Evolutionary conservation across 1,140 invertebrate genomes (phyloP).

Genomic region (Procambarus clarkii): DNA sequence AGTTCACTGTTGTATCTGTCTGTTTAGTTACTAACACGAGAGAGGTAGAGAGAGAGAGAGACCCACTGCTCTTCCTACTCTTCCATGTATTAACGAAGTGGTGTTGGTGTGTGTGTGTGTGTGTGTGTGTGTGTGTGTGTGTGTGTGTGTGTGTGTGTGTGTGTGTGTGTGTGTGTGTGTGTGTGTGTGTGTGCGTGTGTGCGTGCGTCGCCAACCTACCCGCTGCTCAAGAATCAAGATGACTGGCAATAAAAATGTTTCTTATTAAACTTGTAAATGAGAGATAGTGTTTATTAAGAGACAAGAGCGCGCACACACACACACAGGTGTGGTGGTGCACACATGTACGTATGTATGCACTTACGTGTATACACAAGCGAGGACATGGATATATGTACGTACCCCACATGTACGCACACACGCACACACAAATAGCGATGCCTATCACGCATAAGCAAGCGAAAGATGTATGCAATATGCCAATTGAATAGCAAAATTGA

Average conservation of each 20-base stretch:
- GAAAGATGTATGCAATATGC: constrained; percentile 45
- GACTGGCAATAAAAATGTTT: neutral
- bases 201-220: too few species aligned
- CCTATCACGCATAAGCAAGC: constrained; percentile 26
- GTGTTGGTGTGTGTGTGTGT: too few species aligned
- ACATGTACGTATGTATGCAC: neutral
- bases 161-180: neutral
- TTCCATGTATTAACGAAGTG: too few species aligned
- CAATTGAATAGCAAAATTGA: constrained; percentile 47
- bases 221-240: neutral
- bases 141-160: too few species aligned
- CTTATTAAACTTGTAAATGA: constrained; percentile 1
- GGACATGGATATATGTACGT: neutral
- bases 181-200: neutral
- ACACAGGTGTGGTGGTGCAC: neutral
- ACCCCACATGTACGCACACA: constrained; percentile 24
- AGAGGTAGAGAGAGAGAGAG: neutral
- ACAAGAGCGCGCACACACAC: neutral
- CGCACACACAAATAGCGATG: neutral
- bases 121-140: too few species aligned
- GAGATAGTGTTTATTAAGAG: neutral
- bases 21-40: too few species aligned
- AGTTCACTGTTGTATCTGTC: too few species aligned
- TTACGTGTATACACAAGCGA: neutral
- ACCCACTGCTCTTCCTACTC: neutral